Percentiles rank a stretch among this genome's conserved stretches.
phyloP scores from a whole-genome alignment of 2,797 vertebrate genomes.

The Loriculus beryllinus region DNA sequence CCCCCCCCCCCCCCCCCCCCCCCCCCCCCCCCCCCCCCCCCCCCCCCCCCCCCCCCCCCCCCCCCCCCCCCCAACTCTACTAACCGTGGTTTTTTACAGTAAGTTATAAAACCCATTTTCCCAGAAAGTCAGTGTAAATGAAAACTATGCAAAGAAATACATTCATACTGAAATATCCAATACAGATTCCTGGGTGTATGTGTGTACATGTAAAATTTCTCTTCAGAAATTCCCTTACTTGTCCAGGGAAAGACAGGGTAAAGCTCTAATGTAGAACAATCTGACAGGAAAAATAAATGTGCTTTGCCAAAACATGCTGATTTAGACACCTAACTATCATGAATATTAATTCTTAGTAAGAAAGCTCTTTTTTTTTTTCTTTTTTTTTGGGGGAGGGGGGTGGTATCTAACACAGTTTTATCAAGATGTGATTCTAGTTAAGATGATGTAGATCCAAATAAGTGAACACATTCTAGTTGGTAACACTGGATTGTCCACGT shows the following conservation, averaged over 20 bases:
- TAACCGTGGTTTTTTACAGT: neutral
- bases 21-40: no score
- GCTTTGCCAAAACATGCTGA: neutral
- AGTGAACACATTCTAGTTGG: neutral
- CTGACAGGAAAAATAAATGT: neutral
- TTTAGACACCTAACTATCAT: neutral
- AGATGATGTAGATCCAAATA: neutral
- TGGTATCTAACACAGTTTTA: neutral
- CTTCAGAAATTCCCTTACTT: neutral
- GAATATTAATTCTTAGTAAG: neutral
- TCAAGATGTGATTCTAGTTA: neutral
- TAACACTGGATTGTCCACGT: neutral
- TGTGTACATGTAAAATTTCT: neutral
- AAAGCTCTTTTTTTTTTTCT: neutral
- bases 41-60: no score
- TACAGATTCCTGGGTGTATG: neutral
- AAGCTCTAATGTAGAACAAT: neutral
- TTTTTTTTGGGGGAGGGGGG: neutral
- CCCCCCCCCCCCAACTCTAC: no score
- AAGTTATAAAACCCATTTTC: neutral
- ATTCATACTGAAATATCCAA: neutral
- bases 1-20: no score
- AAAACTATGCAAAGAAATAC: neutral
- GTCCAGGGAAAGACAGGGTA: neutral
- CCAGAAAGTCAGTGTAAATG: neutral